These are phyloP conservation scores for Anodontia alba DNA, from an alignment of 2,888 invertebrate genomes.

Conservation along the genomic window DNA sequence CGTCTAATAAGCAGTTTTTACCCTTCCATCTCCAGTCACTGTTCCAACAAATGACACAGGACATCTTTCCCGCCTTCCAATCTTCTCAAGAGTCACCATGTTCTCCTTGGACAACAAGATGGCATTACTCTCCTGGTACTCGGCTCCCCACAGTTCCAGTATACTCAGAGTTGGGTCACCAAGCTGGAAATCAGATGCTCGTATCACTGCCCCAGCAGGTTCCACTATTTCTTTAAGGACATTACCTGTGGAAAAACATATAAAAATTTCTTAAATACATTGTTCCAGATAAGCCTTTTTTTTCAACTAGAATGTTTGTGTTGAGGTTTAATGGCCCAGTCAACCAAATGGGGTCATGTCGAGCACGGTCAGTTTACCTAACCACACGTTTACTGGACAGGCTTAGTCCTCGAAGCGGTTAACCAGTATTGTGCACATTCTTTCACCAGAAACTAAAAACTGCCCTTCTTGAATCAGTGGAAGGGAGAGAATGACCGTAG, in stretches of 20 bases:
- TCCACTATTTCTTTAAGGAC: slow-evolving; percentile 98
- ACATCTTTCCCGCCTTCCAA: slow-evolving; percentile 95
- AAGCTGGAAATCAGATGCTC: slow-evolving; percentile 91
- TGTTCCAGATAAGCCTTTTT: slow-evolving; percentile 7
- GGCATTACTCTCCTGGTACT: slow-evolving; percentile 98
- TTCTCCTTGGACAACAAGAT: slow-evolving; percentile 90
- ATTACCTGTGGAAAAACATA: slow-evolving; percentile 88
- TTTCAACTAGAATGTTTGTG: too few species aligned
- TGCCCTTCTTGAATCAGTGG: too few species aligned
- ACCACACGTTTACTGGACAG: too few species aligned
- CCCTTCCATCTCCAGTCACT: slow-evolving; percentile 93
- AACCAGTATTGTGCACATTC: too few species aligned
- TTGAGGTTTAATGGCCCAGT: too few species aligned
- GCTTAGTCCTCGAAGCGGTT: too few species aligned
- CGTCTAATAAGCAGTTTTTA: too few species aligned
- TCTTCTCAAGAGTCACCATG: slow-evolving; percentile 88
- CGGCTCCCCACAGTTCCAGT: slow-evolving; percentile 98
- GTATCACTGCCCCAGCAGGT: slow-evolving; percentile 96
- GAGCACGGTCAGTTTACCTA: too few species aligned
- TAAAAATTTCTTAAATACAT: too few species aligned
- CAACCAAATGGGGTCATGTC: too few species aligned
- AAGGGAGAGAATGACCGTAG: too few species aligned
- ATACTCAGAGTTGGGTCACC: slow-evolving; percentile 98
- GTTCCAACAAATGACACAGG: slow-evolving; percentile 96
- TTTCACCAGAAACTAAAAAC: too few species aligned